Base-by-base conservation (phyloP, 2,113 vertebrate genomes). In the Hydrochoerus hydrochaeris region DNA sequence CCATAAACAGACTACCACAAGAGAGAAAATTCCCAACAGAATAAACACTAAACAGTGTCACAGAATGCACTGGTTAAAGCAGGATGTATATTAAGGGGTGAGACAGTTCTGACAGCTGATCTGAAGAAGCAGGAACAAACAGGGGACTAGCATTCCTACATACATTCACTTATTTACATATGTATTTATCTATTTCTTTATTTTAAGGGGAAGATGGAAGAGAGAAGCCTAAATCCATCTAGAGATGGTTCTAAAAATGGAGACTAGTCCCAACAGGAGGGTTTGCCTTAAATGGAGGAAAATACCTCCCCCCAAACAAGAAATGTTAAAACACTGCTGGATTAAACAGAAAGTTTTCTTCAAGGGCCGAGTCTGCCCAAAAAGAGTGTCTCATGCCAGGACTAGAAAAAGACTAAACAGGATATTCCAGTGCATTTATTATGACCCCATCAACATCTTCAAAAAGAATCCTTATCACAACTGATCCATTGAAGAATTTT, bases 401-500 rank as follows among this genome's bases (percentile, higher is more conserved):
- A 44, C 58, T 6, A 73, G 41, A 78, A 80, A 1, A 49, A 49
- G 41, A 73, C 9, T 73, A 35, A 85, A 82, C 7, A 60, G 52
- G 35, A 12, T 32, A 92, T 58, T 65, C 63, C 41, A 67, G 63
- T 8, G 16, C 0, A 73, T 78, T 81, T 49, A 35, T n/a, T 19
- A 62, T 22, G 63, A 85, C 24, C 20, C 49, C 16, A 62, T 20
- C 32, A 7, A 65, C 49, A 90, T 83, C 54, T 90, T 73, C 49
- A 41, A 30, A 89, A 90, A 94, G 24, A 97, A 90, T 73, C 32
- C 71, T 88, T 90, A 97, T 78, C 86, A 90, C 65, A 83, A 80
- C 52, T 88, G 89, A 96, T 84, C 95, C 93, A 92, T 60, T 94
- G 97, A 96, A 91, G 81, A 73, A 20, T 4, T 57, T 10, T 77